A percentile compares a stretch with the other conserved stretches of the same genome.
phyloP scores from a whole-genome alignment of 2,888 invertebrate species.

The Morinoia aosen region DNA sequence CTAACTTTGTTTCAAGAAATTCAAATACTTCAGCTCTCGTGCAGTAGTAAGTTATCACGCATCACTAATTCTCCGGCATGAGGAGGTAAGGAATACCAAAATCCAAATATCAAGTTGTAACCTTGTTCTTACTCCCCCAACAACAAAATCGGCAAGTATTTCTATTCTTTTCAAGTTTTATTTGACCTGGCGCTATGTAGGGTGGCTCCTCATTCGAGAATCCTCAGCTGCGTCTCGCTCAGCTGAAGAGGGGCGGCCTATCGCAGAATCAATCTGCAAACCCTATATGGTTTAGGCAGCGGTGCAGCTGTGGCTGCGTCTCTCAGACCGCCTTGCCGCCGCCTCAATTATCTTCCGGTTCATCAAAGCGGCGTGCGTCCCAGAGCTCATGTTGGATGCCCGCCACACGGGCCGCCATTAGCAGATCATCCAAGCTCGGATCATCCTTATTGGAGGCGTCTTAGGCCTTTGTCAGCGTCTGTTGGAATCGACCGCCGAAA shows the following conservation, averaged over 20 bases:
- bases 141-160: background rate
- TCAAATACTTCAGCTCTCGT: background rate
- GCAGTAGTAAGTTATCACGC: background rate
- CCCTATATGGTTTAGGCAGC: constrained; percentile 27
- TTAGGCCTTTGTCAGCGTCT: constrained; percentile 43
- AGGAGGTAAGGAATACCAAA: background rate
- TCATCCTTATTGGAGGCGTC: constrained; percentile 24
- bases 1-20: background rate
- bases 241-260: background rate
- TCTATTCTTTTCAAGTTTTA: background rate
- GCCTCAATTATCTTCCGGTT: constrained; percentile 47
- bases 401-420: constrained; percentile 7
- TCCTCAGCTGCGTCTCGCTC: background rate
- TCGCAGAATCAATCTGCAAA: constrained; percentile 51
- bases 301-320: constrained; percentile 29
- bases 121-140: background rate
- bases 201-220: background rate
- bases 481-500: constrained; percentile 32
- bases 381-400: constrained; percentile 38
- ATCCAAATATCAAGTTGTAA: background rate
- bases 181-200: background rate
- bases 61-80: background rate
- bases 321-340: constrained; percentile 1
- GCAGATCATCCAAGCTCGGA: constrained; percentile 48
- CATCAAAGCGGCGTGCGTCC: constrained; percentile 1